phyloP scores from a whole-genome alignment of 2,888 invertebrate species.

The Chorisops tibialis region DNA sequence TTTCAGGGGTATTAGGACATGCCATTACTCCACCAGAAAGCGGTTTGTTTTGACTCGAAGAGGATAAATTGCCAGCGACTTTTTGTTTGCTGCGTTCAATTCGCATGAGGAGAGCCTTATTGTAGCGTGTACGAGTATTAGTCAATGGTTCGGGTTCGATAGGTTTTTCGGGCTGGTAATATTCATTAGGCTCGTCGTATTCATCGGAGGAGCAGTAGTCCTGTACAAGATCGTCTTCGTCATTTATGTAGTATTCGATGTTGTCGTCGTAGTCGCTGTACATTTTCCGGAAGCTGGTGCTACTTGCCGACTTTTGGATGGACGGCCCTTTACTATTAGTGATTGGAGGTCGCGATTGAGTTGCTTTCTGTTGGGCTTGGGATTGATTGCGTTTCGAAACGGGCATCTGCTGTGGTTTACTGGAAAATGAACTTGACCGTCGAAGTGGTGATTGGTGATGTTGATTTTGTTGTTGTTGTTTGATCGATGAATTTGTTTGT shows the following conservation, averaged over 20 bases:
- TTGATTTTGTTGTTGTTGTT: conserved; percentile 30
- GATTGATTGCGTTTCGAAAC: conserved; percentile 30
- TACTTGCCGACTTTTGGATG: conserved; percentile 51
- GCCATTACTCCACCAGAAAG: conserved; percentile 44
- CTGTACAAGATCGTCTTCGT: conserved; percentile 44
- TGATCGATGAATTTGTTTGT: conserved; percentile 38
- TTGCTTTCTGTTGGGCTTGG: conserved; percentile 5
- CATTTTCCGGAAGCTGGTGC: conserved; percentile 49
- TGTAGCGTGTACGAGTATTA: conserved; percentile 61
- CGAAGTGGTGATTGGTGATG: conserved; percentile 55
- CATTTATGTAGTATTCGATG: conserved; percentile 51
- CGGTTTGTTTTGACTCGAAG: conserved; percentile 8
- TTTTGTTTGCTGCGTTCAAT: conserved; percentile 51
- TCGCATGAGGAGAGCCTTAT: conserved; percentile 69
- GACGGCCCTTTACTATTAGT: conserved; percentile 30
- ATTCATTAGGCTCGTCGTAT: conserved; percentile 41
- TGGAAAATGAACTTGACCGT: conserved; percentile 66
- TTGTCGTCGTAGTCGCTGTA: conserved; percentile 50
- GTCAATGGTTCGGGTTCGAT: conserved; percentile 41
- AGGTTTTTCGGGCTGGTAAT: conserved; percentile 34
- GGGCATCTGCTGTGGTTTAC: conserved; percentile 47
- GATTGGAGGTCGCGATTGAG: conserved; percentile 4
- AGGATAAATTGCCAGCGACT: conserved; percentile 39
- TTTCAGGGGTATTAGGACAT: conserved; percentile 59
- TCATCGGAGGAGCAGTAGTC: conserved; percentile 43